Evolutionary conservation across 2,888 invertebrate species (phyloP).

Genomic region (Amphimallon solstitiale): DNA sequence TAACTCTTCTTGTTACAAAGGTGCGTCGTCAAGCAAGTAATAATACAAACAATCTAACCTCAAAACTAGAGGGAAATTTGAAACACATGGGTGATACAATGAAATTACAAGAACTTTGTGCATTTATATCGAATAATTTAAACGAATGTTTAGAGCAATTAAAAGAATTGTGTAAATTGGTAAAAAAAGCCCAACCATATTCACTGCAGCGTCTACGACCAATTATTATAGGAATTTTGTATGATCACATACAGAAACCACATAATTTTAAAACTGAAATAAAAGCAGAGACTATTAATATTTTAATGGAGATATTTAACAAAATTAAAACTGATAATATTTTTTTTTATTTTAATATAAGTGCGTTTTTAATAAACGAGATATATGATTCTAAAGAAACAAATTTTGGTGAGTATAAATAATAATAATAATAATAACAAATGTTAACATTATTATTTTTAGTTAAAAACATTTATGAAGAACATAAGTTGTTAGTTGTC

Average conservation of each 20-base stretch:
- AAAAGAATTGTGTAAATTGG: slow-evolving; percentile 5
- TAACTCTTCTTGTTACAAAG: not conserved
- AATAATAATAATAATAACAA: too few species aligned
- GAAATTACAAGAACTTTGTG: slow-evolving; percentile 14
- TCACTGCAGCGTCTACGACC: not conserved
- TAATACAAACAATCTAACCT: slow-evolving; percentile 32
- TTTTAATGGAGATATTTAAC: slow-evolving; percentile 64
- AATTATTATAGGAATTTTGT: slow-evolving; percentile 10
- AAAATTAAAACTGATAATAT: slow-evolving; percentile 65
- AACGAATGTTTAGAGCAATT: not conserved
- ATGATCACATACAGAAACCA: slow-evolving; percentile 8
- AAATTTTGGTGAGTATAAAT: slow-evolving; percentile 62
- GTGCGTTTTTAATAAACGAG: slow-evolving; percentile 66
- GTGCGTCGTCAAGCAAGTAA: slow-evolving; percentile 10
- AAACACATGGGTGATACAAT: slow-evolving; percentile 13
- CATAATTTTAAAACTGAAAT: slow-evolving; percentile 61
- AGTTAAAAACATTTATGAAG: slow-evolving; percentile 70
- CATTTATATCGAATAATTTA: slow-evolving; percentile 5
- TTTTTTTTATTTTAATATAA: slow-evolving; percentile 68
- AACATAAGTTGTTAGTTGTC: slow-evolving; percentile 70
- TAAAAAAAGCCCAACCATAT: not conserved
- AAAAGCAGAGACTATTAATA: slow-evolving; percentile 66
- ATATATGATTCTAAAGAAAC: slow-evolving; percentile 67
- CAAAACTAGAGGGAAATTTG: slow-evolving; percentile 20
- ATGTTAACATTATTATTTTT: slow-evolving; percentile 1